phyloP scores from a whole-genome alignment of 2,797 vertebrate genomes.

The Amblyopsis hoosieri region DNA sequence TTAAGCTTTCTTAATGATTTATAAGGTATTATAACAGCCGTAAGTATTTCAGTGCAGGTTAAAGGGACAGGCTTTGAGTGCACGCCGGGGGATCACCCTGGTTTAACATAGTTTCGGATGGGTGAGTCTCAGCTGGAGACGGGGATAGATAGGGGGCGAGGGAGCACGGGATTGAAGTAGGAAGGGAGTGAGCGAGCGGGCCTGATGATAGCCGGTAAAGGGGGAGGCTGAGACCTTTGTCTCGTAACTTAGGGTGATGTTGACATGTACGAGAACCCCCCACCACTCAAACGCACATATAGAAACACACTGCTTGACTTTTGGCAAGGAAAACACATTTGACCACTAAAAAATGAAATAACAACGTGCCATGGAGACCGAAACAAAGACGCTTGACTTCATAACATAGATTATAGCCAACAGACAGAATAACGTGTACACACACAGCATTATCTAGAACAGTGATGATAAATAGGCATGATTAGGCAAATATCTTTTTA shows the following conservation, averaged over 20 bases:
- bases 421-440: not conserved
- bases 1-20: slow-evolving; percentile 89
- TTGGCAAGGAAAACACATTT: not conserved
- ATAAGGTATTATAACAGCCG: slow-evolving; percentile 86
- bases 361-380: no score
- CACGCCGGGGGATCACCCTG: slow-evolving; percentile 79
- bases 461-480: slow-evolving; percentile 4
- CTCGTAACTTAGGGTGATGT: slow-evolving; percentile 74
- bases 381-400: not conserved
- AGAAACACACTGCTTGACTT: not conserved
- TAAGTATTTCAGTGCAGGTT: slow-evolving; percentile 85
- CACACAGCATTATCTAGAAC: not conserved
- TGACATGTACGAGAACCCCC: slow-evolving; percentile 19
- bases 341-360: no score
- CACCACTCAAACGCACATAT: slow-evolving; percentile 1
- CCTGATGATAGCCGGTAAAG: slow-evolving; percentile 60
- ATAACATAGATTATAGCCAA: no score
- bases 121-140: slow-evolving; percentile 72
- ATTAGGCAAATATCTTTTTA: not conserved
- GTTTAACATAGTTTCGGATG: slow-evolving; percentile 85
- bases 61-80: slow-evolving; percentile 83
- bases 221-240: slow-evolving; percentile 68
- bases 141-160: slow-evolving; percentile 57
- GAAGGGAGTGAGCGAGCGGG: slow-evolving; percentile 51
- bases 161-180: slow-evolving; percentile 58